Conservation (phyloP, 1,140 invertebrate species). For the Patella vulgata region DNA sequence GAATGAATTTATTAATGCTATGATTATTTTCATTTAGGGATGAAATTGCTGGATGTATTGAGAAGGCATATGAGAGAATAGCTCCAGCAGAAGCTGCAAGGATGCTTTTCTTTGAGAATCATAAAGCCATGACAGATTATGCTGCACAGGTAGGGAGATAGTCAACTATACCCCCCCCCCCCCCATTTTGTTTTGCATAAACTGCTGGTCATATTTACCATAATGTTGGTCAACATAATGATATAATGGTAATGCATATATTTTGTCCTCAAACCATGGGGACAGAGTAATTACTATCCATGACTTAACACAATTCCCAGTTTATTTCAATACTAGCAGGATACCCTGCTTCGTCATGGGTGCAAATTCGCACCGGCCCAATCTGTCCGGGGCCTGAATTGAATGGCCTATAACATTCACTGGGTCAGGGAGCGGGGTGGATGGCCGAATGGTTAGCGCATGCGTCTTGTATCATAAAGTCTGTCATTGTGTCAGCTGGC, state of each 20-base stretch:
- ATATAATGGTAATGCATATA: background rate
- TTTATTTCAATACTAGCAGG: background rate
- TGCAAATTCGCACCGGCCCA: too few relatives aligned
- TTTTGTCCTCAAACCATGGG: background rate
- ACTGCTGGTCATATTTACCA: background rate
- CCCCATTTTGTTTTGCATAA: background rate
- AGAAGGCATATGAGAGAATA: constrained; percentile 94
- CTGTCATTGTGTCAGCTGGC: too few relatives aligned
- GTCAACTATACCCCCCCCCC: background rate
- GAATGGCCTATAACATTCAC: too few relatives aligned
- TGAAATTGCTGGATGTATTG: constrained; percentile 96
- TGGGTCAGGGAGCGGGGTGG: too few relatives aligned
- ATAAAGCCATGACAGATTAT: constrained; percentile 79
- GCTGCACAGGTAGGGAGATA: constrained; percentile 71
- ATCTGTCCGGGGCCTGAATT: too few relatives aligned
- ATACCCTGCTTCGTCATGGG: too few relatives aligned
- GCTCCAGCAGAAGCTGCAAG: constrained; percentile 86
- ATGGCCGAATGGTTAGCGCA: too few relatives aligned
- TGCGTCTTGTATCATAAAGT: too few relatives aligned
- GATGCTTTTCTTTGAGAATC: constrained; percentile 86
- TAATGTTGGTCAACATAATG: background rate
- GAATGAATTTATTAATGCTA: too few relatives aligned
- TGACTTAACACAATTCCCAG: background rate
- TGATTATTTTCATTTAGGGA: constrained; percentile 68
- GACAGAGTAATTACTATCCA: background rate